Base-by-base conservation (phyloP, 2,888 invertebrate species). In the Cylindroiulus punctatus region DNA sequence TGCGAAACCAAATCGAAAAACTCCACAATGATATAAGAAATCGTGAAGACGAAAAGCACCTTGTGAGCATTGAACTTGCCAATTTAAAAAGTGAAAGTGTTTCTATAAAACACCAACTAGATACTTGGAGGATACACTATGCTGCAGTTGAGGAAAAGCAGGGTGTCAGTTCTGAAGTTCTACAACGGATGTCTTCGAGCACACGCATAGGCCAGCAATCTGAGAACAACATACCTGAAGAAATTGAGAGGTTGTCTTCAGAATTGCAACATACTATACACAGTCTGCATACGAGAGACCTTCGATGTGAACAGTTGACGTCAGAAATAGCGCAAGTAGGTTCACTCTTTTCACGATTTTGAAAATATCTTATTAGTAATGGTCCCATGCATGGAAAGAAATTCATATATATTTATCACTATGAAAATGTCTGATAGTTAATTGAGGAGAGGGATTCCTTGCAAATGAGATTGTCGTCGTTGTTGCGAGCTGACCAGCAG, bases 371-470 rank as follows among this genome's bases (percentile, higher is more conserved):
- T 44, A 44, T n/a, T n/a, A n/a, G 8, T 44, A 44, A 44, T 44
- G 44, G 14, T 44, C 44, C 0, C n/a, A n/a, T n/a, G n/a, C n/a
- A n/a, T n/a, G n/a, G n/a, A n/a, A n/a, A n/a, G 44, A 44, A 44
- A 44, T 44, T 44, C 14, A 14, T 44, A 42, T 82, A 17, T 81
- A 65, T 19, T 22, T 81, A n/a, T n/a, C n/a, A n/a, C n/a, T 83
- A 36, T 26, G 8, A 83, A 26, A 84, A 32, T 84, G 87, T 85
- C 88, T 88, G 32, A 8, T 88, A 94, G 90, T 91, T 97, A 83
- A 91, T 97, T 84, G 96, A 96, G 90, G 97, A 97, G 90, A 93
- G 97, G 86, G 97, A 97, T 90, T 95, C 95, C 0, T 91, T 97
- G 86, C 97, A 97, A 89, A 91, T 97, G 87, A 94, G 95, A 88